Conservation (phyloP, 2,888 invertebrate genomes). For the Clanis bilineata region DNA sequence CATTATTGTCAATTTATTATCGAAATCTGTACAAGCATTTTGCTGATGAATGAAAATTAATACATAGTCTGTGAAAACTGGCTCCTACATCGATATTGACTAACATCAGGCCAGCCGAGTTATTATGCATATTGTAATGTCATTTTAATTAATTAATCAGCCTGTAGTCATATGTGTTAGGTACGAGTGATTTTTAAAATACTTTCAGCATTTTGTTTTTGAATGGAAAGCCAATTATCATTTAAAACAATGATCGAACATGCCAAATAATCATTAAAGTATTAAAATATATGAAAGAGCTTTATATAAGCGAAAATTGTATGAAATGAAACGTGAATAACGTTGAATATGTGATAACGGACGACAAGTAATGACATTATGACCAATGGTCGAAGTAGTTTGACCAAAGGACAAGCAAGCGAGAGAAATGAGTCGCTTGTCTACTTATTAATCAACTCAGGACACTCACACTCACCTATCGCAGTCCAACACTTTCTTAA, state of each 20-base stretch:
- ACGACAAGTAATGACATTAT: background rate
- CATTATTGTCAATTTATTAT: no score
- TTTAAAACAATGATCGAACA: background rate
- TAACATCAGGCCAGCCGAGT: no score
- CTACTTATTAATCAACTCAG: conserved; percentile 6
- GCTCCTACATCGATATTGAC: no score
- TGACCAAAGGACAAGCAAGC: background rate
- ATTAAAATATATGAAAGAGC: background rate
- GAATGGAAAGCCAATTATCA: background rate
- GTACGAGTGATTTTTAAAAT: background rate
- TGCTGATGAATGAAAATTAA: no score
- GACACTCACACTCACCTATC: conserved; percentile 83
- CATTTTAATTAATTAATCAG: background rate
- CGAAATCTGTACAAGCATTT: no score
- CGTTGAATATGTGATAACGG: background rate
- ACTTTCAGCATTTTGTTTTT: background rate
- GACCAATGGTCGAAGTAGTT: background rate
- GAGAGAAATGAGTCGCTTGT: conserved; percentile 7
- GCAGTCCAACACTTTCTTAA: conserved; percentile 86
- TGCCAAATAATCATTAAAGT: background rate
- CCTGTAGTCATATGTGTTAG: background rate
- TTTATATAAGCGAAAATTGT: background rate
- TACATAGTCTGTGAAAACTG: no score
- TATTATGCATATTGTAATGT: no score
- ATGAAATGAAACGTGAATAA: background rate